Evolutionary conservation across 2,888 invertebrate genomes (phyloP).

Genomic region (Lathronympha strigana): DNA sequence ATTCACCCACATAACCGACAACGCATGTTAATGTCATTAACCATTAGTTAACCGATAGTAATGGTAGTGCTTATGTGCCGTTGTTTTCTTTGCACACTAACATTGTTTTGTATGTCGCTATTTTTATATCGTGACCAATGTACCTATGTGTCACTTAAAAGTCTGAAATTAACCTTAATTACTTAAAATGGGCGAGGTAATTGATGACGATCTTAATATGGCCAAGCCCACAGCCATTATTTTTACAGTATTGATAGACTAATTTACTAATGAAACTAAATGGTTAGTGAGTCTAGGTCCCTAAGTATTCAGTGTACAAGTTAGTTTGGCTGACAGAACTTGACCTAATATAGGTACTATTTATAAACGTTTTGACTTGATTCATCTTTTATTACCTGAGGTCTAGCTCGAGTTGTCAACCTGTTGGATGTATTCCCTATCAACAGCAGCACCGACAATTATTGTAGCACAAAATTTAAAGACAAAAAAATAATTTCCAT

Average conservation of each 20-base stretch:
- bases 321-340: neutral
- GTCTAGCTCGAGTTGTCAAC: too few species aligned
- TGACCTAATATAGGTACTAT: too few species aligned
- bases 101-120: constrained; percentile 16
- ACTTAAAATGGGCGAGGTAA: constrained; percentile 15
- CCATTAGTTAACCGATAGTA: constrained; percentile 16
- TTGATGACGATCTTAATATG: constrained; percentile 12
- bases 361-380: too few species aligned
- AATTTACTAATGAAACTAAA: neutral
- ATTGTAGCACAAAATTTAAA: too few species aligned
- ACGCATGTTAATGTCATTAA: constrained; percentile 37
- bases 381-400: too few species aligned
- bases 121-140: neutral
- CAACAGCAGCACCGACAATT: too few species aligned
- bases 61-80: constrained; percentile 52
- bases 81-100: constrained; percentile 62
- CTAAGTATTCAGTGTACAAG: too few species aligned
- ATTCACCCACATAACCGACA: constrained; percentile 13
- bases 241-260: neutral
- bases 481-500: too few species aligned
- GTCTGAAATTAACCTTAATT: constrained; percentile 23
- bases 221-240: constrained; percentile 11
- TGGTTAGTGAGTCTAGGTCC: too few species aligned
- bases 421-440: too few species aligned
- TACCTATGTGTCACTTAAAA: neutral